Base-by-base conservation (phyloP, 2,113 vertebrate species). In the Limnothrissa miodon region DNA sequence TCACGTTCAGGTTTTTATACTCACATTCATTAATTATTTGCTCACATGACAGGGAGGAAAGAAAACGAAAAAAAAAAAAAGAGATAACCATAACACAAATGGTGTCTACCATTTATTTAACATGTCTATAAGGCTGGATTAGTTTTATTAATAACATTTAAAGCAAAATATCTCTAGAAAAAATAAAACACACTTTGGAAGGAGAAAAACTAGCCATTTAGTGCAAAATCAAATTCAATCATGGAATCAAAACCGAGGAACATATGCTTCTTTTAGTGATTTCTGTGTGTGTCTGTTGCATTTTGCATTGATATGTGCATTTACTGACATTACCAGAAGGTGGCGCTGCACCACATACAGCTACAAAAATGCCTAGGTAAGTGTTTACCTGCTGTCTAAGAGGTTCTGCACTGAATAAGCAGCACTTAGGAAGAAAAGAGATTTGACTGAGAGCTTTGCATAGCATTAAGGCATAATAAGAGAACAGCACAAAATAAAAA, bases 271-370 rank as follows among this genome's bases (percentile, higher is more conserved):
- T 74, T 39, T 19, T 15, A 56, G 66, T 74, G 4, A 74, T 29
- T 74, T 33, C 1, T 36, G 66, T 36, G 25, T 17, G 10, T 39
- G 33, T 74, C 93, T 89, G 29, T 74, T 89, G 87, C 84, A 0
- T 62, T 36, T 94, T 97, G 96, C 96, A 96, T 96, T 96, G 95
- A 93, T 94, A 82, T 92, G 91, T 87, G 90, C n/a, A 86, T 56
- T 25, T 80, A 82, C 85, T 88, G 10, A 89, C 88, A 88, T 88
- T 86, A 74, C 33, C 66, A 74, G 4, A 33, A 15, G 25, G 66
- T 74, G 66, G 29, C 66, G 4, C 33, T 74, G 33, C 25, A 74
- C 29, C 33, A 29, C 33, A 74, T 74, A 33, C 29, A 33, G 17
- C 66, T 29, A 74, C 59, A 29, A 9, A n/a, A 74, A 36, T 29